Evolutionary conservation across 2,113 vertebrate genomes (phyloP), one percentile per base, ranked within the genome.

Genomic region (Sinocyclocheilus anophthalmus): DNA sequence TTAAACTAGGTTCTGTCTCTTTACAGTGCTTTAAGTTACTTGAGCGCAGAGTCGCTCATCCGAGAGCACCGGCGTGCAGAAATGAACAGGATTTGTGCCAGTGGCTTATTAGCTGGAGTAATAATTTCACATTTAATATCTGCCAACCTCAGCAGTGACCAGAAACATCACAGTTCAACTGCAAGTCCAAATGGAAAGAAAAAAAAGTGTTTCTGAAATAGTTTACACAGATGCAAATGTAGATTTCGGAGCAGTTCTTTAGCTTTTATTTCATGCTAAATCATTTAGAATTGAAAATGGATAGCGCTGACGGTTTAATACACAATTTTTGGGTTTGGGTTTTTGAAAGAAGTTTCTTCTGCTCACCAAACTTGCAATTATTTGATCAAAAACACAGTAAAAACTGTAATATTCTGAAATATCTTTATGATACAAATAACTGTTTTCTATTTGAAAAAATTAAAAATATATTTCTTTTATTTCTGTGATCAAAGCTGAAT

Each of bases 81-180:
- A 6, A 9, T 5, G 37, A 26, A 8, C 5, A 61, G 55, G 77
- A 61, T 80, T 61, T 80, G 77, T 42, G 33, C 42, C 55, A 16
- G 33, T 61, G 77, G 20, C 26, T 79, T 61, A 61, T 42, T 59
- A 79, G 30, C 33, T 61, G 11, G 5, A 39, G 77, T 16, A 80
- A 39, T 42, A 61, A 55, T 39, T 61, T 24, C 50, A 48, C 6
- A 20, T 77, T 57, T 57, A 57, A 78, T 78, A 78, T 78, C 50
- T 33, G 16, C 18, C 20, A 33, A 5, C 8, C 50, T 55, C 76
- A 18, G 13, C 9, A 22, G 4, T 65, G 67, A 20, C 33, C 67
- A 42, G 69, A 72, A 42, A 72, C 18, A 72, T 39, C 65, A 33
- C 63, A 1, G 13, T 30, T 33, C 65, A 18, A 20, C 8, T 5